These are phyloP conservation scores for Sigmodon hispidus DNA, from an alignment of 2,113 vertebrate genomes.

Conservation along the genomic window DNA sequence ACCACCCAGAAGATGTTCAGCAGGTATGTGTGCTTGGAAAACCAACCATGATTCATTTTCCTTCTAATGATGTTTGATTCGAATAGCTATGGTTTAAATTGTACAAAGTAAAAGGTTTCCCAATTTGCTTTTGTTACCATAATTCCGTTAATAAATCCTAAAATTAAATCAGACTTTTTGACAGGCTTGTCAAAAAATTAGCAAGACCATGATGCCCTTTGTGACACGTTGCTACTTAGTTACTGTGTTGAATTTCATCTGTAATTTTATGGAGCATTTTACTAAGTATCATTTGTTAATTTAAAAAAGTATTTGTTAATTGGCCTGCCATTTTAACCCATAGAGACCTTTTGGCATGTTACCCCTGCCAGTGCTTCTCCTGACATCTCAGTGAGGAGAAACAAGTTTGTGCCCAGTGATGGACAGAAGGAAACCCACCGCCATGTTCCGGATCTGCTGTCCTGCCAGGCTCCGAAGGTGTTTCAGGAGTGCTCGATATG, in stretches of 20 bases:
- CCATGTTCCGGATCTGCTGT: conserved; percentile 91
- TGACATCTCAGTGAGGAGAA: not conserved
- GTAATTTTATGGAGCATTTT: not conserved
- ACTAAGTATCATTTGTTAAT: not conserved
- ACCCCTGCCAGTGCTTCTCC: not conserved
- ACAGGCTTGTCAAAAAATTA: not conserved
- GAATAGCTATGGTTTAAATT: not conserved
- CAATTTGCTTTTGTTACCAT: not conserved
- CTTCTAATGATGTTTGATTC: not conserved
- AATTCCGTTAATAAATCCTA: not conserved
- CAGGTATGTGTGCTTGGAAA: not conserved
- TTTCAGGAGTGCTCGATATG: conserved; percentile 86
- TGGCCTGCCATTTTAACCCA: not conserved
- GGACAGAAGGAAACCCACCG: conserved; percentile 78
- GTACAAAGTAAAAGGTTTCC: not conserved
- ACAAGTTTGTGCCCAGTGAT: accelerated
- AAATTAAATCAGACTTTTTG: not conserved
- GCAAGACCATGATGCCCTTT: not conserved
- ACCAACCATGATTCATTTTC: not conserved
- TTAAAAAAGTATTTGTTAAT: not conserved
- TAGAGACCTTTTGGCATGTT: not conserved
- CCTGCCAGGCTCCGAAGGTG: conserved; percentile 88
- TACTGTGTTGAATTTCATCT: not conserved
- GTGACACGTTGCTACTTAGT: not conserved
- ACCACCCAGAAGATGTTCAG: not conserved